phyloP scores from a whole-genome alignment of 2,797 vertebrate species.

The Channallabes apus region DNA sequence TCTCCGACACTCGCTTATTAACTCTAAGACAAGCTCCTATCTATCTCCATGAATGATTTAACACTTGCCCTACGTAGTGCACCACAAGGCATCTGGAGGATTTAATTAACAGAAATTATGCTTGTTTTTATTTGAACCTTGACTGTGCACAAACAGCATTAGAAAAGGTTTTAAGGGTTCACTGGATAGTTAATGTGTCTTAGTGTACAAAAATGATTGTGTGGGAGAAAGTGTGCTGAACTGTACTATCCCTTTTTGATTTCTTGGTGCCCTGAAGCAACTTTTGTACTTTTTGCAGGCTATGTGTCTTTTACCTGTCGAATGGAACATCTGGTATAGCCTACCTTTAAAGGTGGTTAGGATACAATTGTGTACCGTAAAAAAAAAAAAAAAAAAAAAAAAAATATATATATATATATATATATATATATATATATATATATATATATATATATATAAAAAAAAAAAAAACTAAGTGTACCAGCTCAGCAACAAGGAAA shows the following conservation, averaged over 20 bases:
- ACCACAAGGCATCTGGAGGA: slow-evolving; percentile 9
- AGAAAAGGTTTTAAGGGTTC: neutral
- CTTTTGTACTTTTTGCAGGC: neutral
- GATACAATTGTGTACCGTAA: neutral
- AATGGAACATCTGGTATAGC: neutral
- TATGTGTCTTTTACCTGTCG: no score
- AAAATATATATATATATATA: no score
- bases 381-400: no score
- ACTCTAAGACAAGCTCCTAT: slow-evolving; percentile 12
- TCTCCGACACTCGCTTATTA: neutral
- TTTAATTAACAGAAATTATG: slow-evolving; percentile 1
- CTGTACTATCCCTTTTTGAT: neutral
- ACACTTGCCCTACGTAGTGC: slow-evolving; percentile 8
- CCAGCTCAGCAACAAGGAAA: neutral
- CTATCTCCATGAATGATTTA: slow-evolving; percentile 17
- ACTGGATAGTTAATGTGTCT: neutral
- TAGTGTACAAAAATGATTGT: neutral
- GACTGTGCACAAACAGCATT: neutral
- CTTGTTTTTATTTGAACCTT: neutral
- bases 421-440: no score
- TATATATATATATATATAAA: neutral
- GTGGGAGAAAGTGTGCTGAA: neutral
- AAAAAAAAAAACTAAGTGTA: neutral
- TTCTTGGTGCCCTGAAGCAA: neutral
- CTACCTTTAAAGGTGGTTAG: neutral